Evolutionary conservation across 2,888 invertebrate species (phyloP).

Genomic region (Limnephilus lunatus): DNA sequence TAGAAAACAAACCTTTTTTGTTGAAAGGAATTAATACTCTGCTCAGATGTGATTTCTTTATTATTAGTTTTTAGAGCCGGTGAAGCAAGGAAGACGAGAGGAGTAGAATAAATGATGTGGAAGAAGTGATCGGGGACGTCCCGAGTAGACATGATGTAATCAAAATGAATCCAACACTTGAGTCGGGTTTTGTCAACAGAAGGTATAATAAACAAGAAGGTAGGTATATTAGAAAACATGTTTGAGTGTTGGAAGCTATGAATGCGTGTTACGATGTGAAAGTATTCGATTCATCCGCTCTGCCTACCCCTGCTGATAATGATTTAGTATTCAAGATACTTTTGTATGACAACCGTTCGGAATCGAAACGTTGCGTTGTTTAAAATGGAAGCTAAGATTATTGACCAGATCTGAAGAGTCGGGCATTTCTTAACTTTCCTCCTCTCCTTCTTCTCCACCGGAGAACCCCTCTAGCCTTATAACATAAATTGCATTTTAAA

Average conservation of each 20-base stretch:
- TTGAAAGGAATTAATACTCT: background rate
- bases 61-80: no score
- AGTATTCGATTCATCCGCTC: background rate
- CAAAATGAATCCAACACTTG: background rate
- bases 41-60: background rate
- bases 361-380: no score
- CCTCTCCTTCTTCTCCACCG: no score
- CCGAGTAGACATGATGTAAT: background rate
- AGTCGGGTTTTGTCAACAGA: background rate
- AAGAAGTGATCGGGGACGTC: background rate
- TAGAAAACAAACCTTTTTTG: background rate
- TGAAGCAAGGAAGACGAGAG: background rate
- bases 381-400: no score
- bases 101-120: background rate
- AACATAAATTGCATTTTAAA: no score
- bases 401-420: no score
- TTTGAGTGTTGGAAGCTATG: background rate
- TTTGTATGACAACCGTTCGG: no score
- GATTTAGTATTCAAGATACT: no score
- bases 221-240: background rate
- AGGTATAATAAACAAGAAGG: background rate
- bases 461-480: no score
- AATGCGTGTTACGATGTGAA: background rate
- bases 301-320: background rate
- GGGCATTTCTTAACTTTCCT: no score